A percentile compares a stretch with the other conserved stretches of the same genome.
phyloP scores from a whole-genome alignment of 2,113 vertebrate genomes.

The Lanius ludovicianus region DNA sequence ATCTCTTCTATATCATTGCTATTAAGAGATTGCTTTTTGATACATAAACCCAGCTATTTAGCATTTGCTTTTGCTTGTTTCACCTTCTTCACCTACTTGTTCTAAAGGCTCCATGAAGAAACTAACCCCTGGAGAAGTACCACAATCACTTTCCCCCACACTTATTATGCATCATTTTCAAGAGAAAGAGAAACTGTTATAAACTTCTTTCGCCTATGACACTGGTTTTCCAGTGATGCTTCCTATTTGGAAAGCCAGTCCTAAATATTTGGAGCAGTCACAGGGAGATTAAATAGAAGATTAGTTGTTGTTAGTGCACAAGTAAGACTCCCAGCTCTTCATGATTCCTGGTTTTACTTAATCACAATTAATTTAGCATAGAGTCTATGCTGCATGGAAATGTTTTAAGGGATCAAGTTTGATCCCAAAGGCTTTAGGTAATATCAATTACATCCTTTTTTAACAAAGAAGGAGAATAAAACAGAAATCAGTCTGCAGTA shows the following conservation, averaged over 20 bases:
- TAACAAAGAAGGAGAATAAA: neutral
- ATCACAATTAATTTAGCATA: neutral
- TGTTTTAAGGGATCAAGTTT: neutral
- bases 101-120: neutral
- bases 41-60: neutral
- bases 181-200: neutral
- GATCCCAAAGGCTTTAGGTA: neutral
- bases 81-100: neutral
- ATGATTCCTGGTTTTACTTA: neutral
- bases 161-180: neutral
- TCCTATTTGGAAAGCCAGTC: neutral
- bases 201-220: neutral
- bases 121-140: neutral
- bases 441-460: neutral
- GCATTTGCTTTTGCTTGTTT: neutral
- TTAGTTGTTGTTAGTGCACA: neutral
- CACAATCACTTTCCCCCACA: neutral
- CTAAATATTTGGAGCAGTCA: neutral
- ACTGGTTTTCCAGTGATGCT: neutral
- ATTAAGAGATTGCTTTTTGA: neutral
- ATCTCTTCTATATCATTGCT: neutral
- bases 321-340: neutral
- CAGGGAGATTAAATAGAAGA: neutral
- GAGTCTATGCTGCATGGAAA: neutral
- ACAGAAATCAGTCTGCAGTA: neutral